Base-by-base conservation (phyloP, 2,797 vertebrate genomes). In the Myotis planiceps region DNA sequence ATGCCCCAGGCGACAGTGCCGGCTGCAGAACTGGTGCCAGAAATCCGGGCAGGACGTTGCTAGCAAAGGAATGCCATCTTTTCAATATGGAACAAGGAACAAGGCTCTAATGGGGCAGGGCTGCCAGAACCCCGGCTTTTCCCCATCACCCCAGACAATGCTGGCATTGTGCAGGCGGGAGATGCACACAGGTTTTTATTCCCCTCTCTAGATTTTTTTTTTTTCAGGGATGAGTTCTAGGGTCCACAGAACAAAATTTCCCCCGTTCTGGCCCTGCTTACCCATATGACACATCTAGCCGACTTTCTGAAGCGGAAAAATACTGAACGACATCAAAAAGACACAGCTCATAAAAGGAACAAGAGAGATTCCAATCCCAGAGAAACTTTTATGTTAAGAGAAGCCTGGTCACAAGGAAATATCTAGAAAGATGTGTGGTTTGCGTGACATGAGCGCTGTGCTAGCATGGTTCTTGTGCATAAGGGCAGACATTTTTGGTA, bases 31-130 rank as follows among this genome's bases (percentile, higher is more conserved):
- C 88, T 39, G n/a, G 92, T 97, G 98, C 96, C 97, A 98, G 97
- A 92, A 98, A 97, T 91, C 93, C 0, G 0, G 95, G 97, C 97
- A 96, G 90, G 96, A 94, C 74, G 45, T 7, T 97, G 97, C 96
- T 96, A 97, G 97, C 96, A 97, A 93, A 98, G 98, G 97, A 98
- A 99, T 98, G 98, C 94, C 27, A 12, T 97, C 98, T 98, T 98
- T 98, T 98, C 98, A 98, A 94, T 2, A 19, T 89, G 97, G 96
- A 98, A 98, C 98, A 98, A 98, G 98, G 94, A 97, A 98, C 98
- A 98, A 98, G 97, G 90, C 97, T 96, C 89, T 97, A 98, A 97
- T 97, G 97, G 97, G 97, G 97, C 97, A 96, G 85, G 97, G 97
- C 96, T 98, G 98, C 98, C 98, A 98, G 97, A 97, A 96, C 96